These are phyloP conservation scores for Tinea pellionella DNA, from an alignment of 2,888 invertebrate genomes.

Conservation along the genomic window DNA sequence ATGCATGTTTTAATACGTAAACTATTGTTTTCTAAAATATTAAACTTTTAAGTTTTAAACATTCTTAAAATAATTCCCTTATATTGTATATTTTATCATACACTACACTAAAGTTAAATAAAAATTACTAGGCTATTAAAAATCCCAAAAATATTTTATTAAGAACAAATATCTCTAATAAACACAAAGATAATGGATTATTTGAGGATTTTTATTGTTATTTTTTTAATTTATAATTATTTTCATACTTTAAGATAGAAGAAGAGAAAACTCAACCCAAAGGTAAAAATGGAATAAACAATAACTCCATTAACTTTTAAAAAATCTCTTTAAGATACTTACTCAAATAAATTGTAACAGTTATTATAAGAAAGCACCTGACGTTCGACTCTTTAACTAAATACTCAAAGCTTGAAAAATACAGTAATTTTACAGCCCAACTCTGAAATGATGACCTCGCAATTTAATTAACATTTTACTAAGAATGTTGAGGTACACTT, in stretches of 20 bases:
- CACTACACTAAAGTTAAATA: too few relatives aligned
- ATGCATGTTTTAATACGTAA: neutral
- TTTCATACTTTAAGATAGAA: too few relatives aligned
- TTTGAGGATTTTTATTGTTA: too few relatives aligned
- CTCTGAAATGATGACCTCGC: neutral
- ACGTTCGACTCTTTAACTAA: conserved; percentile 4
- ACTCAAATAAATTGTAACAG: neutral
- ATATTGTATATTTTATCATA: too few relatives aligned
- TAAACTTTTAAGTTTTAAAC: too few relatives aligned
- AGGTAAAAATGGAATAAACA: too few relatives aligned
- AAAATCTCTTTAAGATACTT: neutral
- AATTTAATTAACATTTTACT: conserved; percentile 10
- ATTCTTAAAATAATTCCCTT: neutral
- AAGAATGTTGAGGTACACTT: neutral
- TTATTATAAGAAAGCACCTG: neutral
- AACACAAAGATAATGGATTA: too few relatives aligned
- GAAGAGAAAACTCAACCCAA: too few relatives aligned
- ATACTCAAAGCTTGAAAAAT: neutral
- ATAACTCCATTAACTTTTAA: neutral
- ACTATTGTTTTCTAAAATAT: neutral
- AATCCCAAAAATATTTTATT: too few relatives aligned
- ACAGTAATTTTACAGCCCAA: conserved; percentile 2
- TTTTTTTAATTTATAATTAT: too few relatives aligned
- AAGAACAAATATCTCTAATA: too few relatives aligned
- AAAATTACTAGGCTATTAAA: too few relatives aligned